Percentiles rank a stretch among this genome's conserved stretches.
Conservation (phyloP, 2,888 invertebrate species). For the Melitaea athalia region DNA sequence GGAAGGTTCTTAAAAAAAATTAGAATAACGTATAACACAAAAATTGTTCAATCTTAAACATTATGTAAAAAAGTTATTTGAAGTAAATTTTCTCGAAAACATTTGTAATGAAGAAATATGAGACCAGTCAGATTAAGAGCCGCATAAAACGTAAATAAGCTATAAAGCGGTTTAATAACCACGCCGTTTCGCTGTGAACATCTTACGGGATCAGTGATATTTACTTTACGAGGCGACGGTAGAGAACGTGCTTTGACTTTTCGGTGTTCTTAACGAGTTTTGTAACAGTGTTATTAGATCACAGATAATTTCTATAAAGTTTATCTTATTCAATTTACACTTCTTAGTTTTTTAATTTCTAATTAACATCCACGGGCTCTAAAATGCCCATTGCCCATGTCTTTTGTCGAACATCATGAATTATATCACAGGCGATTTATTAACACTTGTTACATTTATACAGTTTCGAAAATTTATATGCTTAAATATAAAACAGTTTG, state of each 20-base stretch:
- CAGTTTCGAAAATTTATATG: no score
- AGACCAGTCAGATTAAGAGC: conserved; percentile 44
- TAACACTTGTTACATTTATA: no score
- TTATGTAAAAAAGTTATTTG: neutral
- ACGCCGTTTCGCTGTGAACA: conserved; percentile 55
- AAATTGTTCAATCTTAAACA: neutral
- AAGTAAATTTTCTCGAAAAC: neutral
- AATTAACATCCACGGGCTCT: no score
- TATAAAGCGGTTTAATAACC: conserved; percentile 66
- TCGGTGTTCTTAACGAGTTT: conserved; percentile 23
- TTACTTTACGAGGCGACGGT: conserved; percentile 64
- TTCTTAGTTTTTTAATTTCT: no score
- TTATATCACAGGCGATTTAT: no score
- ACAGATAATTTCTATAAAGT: conserved; percentile 13
- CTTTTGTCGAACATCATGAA: no score
- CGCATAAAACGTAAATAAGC: conserved; percentile 58
- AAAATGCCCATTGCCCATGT: no score
- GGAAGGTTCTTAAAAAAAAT: no score
- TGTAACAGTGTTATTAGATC: conserved; percentile 14
- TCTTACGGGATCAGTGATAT: conserved; percentile 63
- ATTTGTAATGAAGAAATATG: conserved; percentile 42
- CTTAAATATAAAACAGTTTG: no score
- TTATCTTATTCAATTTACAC: no score
- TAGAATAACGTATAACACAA: no score
- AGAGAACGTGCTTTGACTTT: conserved; percentile 46